Conservation (phyloP, 2,113 vertebrate genomes). For the Pica pica region DNA sequence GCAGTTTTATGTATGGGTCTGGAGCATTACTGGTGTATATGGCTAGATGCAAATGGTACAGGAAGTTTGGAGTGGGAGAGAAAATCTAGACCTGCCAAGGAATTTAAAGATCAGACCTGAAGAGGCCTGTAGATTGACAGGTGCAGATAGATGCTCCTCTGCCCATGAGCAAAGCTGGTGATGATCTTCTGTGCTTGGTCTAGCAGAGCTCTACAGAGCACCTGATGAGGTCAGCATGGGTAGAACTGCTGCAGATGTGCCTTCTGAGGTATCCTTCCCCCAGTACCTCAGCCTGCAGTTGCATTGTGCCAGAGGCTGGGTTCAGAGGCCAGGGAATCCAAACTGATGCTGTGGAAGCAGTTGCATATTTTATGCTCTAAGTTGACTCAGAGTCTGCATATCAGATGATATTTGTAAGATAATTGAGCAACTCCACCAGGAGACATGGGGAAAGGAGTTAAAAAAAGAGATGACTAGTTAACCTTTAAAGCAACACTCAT, state of each 20-base stretch:
- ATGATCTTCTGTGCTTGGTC: not conserved
- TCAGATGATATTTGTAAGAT: not conserved
- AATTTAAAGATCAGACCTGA: not conserved
- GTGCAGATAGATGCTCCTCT: not conserved
- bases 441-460: not conserved
- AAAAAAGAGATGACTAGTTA: not conserved
- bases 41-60: not conserved
- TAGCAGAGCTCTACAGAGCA: not conserved
- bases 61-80: not conserved
- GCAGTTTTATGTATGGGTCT: not conserved
- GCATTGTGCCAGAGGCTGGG: not conserved
- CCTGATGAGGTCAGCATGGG: fast-evolving
- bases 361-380: not conserved
- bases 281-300: fast-evolving
- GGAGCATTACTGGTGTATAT: not conserved
- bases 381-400: not conserved
- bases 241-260: not conserved
- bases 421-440: conserved; percentile 1
- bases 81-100: not conserved
- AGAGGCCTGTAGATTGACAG: not conserved
- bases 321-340: not conserved
- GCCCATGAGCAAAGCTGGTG: not conserved
- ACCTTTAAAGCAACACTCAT: conserved; percentile 48
- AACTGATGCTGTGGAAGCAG: fast-evolving
- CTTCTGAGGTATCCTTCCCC: not conserved